A percentile compares a stretch with the other conserved stretches of the same genome.
phyloP scores from a whole-genome alignment of 2,888 invertebrate species.

The Euzophera pinguis region DNA sequence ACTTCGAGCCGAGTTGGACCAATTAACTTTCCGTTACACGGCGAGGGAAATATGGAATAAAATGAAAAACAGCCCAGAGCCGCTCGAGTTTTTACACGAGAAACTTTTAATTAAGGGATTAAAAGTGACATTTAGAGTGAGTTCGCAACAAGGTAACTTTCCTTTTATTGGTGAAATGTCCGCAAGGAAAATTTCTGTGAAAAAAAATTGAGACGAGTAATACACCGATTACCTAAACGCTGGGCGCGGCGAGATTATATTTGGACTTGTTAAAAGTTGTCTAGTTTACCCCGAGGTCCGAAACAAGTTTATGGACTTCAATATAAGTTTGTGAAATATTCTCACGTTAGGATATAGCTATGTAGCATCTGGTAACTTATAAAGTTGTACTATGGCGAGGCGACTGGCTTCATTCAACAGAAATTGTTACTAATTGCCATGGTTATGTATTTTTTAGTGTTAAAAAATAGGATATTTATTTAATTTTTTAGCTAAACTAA shows the following conservation, averaged over 20 bases:
- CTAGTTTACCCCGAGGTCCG: slow-evolving; percentile 27
- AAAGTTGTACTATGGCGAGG: not conserved
- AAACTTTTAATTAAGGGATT: slow-evolving; percentile 79
- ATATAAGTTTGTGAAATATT: slow-evolving; percentile 16
- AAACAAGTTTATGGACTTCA: slow-evolving; percentile 25
- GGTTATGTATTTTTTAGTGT: too few relatives aligned
- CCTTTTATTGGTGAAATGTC: slow-evolving; percentile 52
- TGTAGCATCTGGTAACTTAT: slow-evolving; percentile 11
- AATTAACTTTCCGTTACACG: slow-evolving; percentile 77
- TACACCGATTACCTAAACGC: slow-evolving; percentile 41
- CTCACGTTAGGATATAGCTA: slow-evolving; percentile 15
- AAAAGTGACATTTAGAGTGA: slow-evolving; percentile 76
- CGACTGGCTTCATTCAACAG: not conserved
- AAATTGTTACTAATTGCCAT: not conserved
- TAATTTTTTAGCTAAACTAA: too few relatives aligned
- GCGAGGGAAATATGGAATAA: slow-evolving; percentile 73
- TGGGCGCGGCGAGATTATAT: slow-evolving; percentile 29
- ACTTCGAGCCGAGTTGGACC: slow-evolving; percentile 70
- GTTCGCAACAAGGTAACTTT: slow-evolving; percentile 67
- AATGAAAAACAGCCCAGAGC: slow-evolving; percentile 70
- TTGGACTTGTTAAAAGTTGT: slow-evolving; percentile 42
- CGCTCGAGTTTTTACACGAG: slow-evolving; percentile 53
- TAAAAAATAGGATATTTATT: too few relatives aligned
- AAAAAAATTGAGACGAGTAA: slow-evolving; percentile 25
- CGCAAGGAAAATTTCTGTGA: slow-evolving; percentile 34